Percentiles rank a stretch among this genome's conserved stretches.
phyloP scores from a whole-genome alignment of 92 coral and sea anemone genomes.

The Heliopora coerulea region DNA sequence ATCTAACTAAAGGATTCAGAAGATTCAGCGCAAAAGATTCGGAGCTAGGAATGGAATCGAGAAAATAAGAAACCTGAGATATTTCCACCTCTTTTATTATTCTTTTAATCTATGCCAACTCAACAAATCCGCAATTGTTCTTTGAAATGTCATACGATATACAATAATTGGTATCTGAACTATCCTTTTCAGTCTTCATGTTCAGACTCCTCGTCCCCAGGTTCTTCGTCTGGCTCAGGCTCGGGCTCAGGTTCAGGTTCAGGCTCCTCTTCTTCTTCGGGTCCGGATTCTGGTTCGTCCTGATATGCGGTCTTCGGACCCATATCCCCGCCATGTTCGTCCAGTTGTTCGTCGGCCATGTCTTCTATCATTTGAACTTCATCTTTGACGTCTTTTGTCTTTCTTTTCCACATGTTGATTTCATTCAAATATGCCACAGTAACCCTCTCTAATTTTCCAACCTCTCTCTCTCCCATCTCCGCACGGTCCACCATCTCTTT shows the following conservation, averaged over 20 bases:
- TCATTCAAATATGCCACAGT: neutral
- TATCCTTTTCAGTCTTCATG: too few relatives aligned
- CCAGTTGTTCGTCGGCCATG: conserved; percentile 30
- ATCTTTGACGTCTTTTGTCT: conserved; percentile 5
- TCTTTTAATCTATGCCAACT: too few relatives aligned
- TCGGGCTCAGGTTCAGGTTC: conserved; percentile 37
- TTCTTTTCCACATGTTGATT: conserved; percentile 5
- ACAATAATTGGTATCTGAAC: too few relatives aligned
- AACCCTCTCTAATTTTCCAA: conserved; percentile 1
- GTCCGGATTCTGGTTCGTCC: conserved; percentile 17
- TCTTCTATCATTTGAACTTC: conserved; percentile 9
- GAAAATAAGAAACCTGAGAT: too few relatives aligned
- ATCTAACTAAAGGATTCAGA: too few relatives aligned
- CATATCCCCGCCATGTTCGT: neutral
- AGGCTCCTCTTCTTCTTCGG: conserved; percentile 20
- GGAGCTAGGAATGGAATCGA: too few relatives aligned
- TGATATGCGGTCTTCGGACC: neutral
- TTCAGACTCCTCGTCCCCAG: too few relatives aligned
- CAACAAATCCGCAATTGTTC: neutral
- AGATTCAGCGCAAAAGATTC: too few relatives aligned
- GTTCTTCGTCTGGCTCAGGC: neutral
- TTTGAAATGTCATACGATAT: too few relatives aligned
- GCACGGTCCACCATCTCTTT: neutral
- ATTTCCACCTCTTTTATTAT: too few relatives aligned
- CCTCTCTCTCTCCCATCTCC: conserved; percentile 23